Base-by-base conservation (phyloP, 2,113 vertebrate species). In the Nanorana parkeri region DNA sequence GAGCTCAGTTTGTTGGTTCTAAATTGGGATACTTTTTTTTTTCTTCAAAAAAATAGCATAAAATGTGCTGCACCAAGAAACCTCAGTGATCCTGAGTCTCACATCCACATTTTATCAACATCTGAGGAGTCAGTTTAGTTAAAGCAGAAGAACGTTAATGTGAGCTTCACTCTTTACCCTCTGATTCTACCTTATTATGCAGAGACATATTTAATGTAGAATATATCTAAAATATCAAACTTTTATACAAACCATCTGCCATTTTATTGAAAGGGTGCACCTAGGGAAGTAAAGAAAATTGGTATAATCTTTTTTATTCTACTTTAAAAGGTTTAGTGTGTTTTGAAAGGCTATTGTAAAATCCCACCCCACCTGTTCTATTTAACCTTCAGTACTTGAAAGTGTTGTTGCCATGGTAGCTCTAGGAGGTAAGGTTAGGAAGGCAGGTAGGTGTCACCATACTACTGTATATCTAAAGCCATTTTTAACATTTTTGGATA, bases 31-130 rank as follows among this genome's bases (percentile, higher is more conserved):
- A 55, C 17, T 29, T 75, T 65, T 58, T 20, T 24, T 74, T 66
- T 17, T 47, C 29, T 41, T 51, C 51, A 58, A 77, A 73, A 81
- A 74, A 24, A 36, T 17, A 81, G 7, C 54, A 19, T 36, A 66
- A 66, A 36, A 81, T 74, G 26, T 66, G 20, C 26, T 55, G 24
- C 24, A 74, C 3, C 29, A 0, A 26, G 3, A 8, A 67, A 82
- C 69, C 69, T 67, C 47, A 20, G 15, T 75, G 80, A 75, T 66
- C 80, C 51, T 24, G 13, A 56, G 41, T 32, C 60, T 74, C 20
- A 58, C 36, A 64, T 65, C 60, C 61, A 26, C n/a, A 19, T 20
- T 63, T n/a, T 36, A 58, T 19, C 17, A 36, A 58, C 23, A 41
- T 61, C 24, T 32, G 17, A n/a, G 32, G 55, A 55, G 17, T 21